Evolutionary conservation across 2,888 invertebrate species (phyloP).

Genomic region (Lasioglossum malachurum): DNA sequence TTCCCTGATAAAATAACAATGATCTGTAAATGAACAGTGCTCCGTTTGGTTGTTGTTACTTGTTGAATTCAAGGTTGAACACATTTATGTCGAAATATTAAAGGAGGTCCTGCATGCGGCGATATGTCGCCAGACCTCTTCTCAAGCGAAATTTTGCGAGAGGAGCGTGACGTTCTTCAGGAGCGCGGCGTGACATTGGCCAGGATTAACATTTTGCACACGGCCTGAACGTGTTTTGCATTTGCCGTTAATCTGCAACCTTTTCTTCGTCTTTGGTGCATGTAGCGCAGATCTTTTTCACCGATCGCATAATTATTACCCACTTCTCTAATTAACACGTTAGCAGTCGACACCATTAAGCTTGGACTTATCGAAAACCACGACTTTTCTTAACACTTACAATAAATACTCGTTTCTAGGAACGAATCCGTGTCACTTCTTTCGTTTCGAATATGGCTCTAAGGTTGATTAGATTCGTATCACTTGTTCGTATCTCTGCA

Average conservation of each 20-base stretch:
- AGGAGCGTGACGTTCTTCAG: constrained; percentile 43
- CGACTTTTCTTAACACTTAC: neutral
- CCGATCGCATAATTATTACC: neutral
- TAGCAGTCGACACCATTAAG: neutral
- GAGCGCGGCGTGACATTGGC: constrained; percentile 37
- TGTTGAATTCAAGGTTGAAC: neutral
- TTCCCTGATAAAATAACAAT: neutral
- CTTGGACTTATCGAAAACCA: neutral
- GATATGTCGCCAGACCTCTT: constrained; percentile 33
- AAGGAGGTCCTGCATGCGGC: neutral
- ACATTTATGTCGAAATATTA: neutral
- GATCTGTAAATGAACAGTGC: neutral
- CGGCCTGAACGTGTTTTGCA: constrained; percentile 17
- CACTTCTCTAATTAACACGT: neutral
- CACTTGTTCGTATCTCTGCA: neutral
- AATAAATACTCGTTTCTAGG: neutral
- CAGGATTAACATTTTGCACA: constrained; percentile 35
- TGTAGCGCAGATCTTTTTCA: neutral
- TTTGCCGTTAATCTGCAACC: constrained; percentile 38
- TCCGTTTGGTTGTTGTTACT: neutral
- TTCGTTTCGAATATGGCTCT: neutral
- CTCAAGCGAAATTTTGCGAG: constrained; percentile 38
- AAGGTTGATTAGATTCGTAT: neutral
- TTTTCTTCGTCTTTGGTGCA: constrained; percentile 9
- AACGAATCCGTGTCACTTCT: neutral